Evolutionary conservation across 2,797 vertebrate genomes (phyloP).

Genomic region (Acanthurus lineatus): DNA sequence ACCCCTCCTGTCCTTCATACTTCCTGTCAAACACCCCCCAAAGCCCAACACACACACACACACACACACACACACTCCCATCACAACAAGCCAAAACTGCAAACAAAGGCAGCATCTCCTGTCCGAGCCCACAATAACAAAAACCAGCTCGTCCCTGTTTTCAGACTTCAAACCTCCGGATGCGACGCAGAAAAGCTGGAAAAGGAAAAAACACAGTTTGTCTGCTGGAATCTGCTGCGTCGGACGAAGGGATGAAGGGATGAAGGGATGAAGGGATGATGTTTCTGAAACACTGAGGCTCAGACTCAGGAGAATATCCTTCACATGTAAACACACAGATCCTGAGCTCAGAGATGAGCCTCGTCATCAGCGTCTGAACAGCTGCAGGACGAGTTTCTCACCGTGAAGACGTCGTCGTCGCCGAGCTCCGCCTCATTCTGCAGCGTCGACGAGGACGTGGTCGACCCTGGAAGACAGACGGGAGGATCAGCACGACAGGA

Average conservation of each 20-base stretch:
- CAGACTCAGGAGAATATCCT: not conserved
- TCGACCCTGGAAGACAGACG: conserved; percentile 87
- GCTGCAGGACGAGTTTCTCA: conserved; percentile 79
- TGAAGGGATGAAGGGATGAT: not conserved
- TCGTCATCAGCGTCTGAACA: not conserved
- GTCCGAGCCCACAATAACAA: conserved; percentile 1
- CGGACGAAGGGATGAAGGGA: not conserved
- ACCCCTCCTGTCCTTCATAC: conserved; percentile 15
- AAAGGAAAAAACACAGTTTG: not conserved
- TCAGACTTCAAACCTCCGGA: not conserved
- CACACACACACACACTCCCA: not conserved
- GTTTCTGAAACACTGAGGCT: not conserved
- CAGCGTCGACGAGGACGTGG: conserved; percentile 96
- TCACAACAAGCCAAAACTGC: not conserved
- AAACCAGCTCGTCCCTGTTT: not conserved
- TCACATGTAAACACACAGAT: not conserved
- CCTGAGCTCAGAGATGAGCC: not conserved
- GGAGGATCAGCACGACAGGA: not conserved
- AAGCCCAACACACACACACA: not conserved
- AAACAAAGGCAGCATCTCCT: conserved; percentile 26
- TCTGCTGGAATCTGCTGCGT: too few relatives aligned
- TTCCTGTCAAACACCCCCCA: conserved; percentile 15
- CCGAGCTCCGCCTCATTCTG: conserved; percentile 97
- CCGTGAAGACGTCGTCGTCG: conserved; percentile 97
- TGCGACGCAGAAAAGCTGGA: too few relatives aligned